Evolutionary conservation across 2,113 vertebrate species (phyloP), one percentile per base, ranked within the genome.

Genomic region (Microcebus griseorufus): DNA sequence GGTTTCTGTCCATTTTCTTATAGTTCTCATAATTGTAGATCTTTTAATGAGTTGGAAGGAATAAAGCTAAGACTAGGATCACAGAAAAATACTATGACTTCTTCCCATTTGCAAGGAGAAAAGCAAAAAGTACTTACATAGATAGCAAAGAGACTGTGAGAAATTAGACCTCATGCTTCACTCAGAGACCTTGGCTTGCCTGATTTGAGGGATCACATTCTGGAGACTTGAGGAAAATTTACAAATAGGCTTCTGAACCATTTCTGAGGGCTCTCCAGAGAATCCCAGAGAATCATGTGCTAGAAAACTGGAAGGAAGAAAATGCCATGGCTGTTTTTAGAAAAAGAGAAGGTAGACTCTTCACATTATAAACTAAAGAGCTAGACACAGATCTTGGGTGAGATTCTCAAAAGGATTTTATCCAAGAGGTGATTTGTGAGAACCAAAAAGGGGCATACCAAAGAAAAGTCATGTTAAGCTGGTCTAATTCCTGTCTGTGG

Each of bases 261-360:
- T 55, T 60, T 67, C 37, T 13, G 27, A 55, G n/a, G 73, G 34
- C 79, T 93, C 53, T 81, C 45, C 65, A 42, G 62, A 94, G 76
- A 96, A 90, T 64, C 45, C 80, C 10, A 75, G 65, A 88, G 82
- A 86, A 81, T 73, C 9, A 92, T 48, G 25, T 83, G 55, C 37
- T 78, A 96, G 78, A 67, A 90, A 96, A 86, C 75, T 78, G 51
- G 45, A 96, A 96, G 72, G 78, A 96, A 48, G 72, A 92, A 97
- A 98, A 97, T 97, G 89, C 51, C 91, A 97, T 13, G 73, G 87
- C 85, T 87, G 70, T 94, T 96, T 97, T 95, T 93, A 64, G 94
- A 96, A 96, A 95, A 94, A 34, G 64, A 91, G n/a, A 96, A 96
- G 95, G 94, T 89, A 97, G 92, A 83, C 27, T 97, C 62, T 79